Evolutionary conservation across 2,888 invertebrate genomes (phyloP).

Genomic region (Cyclophora albipunctata): DNA sequence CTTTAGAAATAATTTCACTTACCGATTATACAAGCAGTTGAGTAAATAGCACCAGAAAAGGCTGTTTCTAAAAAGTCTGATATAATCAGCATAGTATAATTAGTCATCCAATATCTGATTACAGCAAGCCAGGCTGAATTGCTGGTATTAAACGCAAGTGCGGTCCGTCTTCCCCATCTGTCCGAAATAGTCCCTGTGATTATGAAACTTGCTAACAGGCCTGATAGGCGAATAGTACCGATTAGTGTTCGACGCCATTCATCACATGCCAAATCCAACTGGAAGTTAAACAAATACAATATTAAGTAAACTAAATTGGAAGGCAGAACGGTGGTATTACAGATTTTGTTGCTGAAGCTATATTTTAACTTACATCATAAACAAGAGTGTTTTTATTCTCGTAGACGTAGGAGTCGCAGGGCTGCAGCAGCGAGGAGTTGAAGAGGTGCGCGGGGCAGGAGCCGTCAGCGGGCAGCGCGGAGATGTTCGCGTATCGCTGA

Average conservation of each 20-base stretch:
- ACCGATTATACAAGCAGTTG: neutral
- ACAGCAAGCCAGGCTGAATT: neutral
- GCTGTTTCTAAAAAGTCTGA: neutral
- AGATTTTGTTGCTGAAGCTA: too few relatives aligned
- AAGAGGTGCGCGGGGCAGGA: constrained; percentile 27
- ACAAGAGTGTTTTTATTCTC: constrained; percentile 36
- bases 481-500: constrained; percentile 32
- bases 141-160: neutral
- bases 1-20: neutral
- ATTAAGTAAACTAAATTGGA: too few relatives aligned
- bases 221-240: neutral
- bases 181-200: neutral
- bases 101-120: neutral
- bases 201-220: neutral
- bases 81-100: neutral
- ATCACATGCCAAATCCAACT: constrained; percentile 12
- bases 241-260: constrained; percentile 1
- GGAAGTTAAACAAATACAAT: too few relatives aligned
- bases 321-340: too few relatives aligned
- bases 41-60: neutral
- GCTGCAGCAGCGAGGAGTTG: constrained; percentile 10
- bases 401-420: constrained; percentile 30
- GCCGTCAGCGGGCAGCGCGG: neutral
- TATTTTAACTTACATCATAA: constrained; percentile 52
- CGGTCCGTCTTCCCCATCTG: neutral